Base-by-base conservation (phyloP, 2,888 invertebrate species). In the Agrypnus murinus region DNA sequence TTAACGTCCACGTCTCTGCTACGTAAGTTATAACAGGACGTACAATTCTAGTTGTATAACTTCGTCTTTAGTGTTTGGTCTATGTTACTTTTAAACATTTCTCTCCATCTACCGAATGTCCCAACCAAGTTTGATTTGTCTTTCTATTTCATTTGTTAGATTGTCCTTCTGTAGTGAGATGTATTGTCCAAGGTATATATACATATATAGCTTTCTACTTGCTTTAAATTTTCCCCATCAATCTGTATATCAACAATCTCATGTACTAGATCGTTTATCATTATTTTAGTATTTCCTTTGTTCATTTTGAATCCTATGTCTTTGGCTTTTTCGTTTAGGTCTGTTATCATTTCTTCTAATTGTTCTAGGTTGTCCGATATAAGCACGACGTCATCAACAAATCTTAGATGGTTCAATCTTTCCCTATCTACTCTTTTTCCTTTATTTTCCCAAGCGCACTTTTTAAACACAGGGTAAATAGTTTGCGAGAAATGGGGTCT, bases 391-490 rank as follows among this genome's bases (percentile, higher is more conserved):
- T 38, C 57, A n/a, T 19, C 57, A 8, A 9, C 17, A 38, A 57
- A 57, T 36, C 17, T 15, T 5, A 17, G 4, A 48, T 38, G 34
- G 17, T 57, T 17, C 15, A 57, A 57, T 57, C 34, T 36, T 38
- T 57, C 38, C 38, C 36, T 15, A 17, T 57, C 19, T 14, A 57
- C 9, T 14, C 15, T 57, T 57, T 10, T 38, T 57, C 36, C 10
- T 10, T 38, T 57, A 17, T 15, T 12, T 15, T 40, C 36, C 19
- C 57, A 57, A 10, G 1, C 5, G 8, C 19, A 87, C 67, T 87
- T 87, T 43, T 87, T 86, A 71, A 88, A 87, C 65, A 87, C 17
- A 57, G 15, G 8, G 57, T 36, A 46, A 46, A 46, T n/a, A 46
- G n/a, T 7, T 48, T 48, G 5, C 10, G 48, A 31, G 14, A 48